Base-by-base conservation (phyloP, 2,797 vertebrate genomes). In the Rhynchonycteris naso region DNA sequence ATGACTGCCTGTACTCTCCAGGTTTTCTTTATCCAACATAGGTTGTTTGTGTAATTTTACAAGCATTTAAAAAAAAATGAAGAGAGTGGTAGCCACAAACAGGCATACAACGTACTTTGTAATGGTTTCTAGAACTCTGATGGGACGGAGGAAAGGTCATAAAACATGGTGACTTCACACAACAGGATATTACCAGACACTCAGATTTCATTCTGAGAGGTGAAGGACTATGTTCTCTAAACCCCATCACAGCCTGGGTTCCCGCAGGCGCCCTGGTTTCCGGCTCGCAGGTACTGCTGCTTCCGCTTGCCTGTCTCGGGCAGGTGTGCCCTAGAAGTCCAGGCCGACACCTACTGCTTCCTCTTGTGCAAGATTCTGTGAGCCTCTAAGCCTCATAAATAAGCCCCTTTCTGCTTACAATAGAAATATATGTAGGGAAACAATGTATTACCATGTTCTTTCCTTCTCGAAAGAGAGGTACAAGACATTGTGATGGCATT, bases 371-470 rank as follows among this genome's bases (percentile, higher is more conserved):
- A 59, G 52, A 65, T 13, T 19, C 28, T 35, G 1, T 24, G 35
- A 88, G 33, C 43, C 47, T 3, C 16, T 3, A 3, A 26, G 26
- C 38, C 85, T 75, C 47, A 3, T 11, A 76, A 81, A 54, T 12
- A 69, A 63, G 58, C 14, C 16, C 30, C 12, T 50, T 71, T 58
- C 69, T 63, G 35, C 28, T 79, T 59, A 33, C 65, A 74, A 83
- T 16, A 3, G 2, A 52, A 82, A 54, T 8, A 26, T 7, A 38
- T 0, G 0, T 1, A 26, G 22, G 65, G 54, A 3, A 11, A 52
- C 47, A 7, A 14, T 22, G 18, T 52, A 24, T 63, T 35, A 9
- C 2, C 13, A 7, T 38, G 33, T 6, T 63, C n/a, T 52, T 66
- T 35, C 69, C 76, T 78, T 56, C 63, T 88, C 54, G 54, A 89